Evolutionary conservation across 92 coral and sea anemone species (phyloP), one percentile per base, ranked within the genome.

Genomic region (Epizoanthus ramosus): DNA sequence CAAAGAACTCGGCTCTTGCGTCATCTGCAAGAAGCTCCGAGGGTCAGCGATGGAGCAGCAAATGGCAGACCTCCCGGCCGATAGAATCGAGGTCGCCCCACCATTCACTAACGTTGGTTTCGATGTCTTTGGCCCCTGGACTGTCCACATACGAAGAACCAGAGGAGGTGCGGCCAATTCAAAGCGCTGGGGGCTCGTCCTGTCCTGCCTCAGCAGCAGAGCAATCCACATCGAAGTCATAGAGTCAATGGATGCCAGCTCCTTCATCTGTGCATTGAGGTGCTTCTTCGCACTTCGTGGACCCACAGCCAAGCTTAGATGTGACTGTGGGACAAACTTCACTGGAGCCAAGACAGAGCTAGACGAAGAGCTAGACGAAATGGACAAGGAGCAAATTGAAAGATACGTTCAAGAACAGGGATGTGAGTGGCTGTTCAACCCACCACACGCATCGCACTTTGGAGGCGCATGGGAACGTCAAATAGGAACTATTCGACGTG

Each of bases 81-180:
- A 81, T 18, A 66, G 79, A 69, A 10, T 5, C 7, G 77, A 81
- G 24, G 37, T 47, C 3, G 68, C 37, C 19, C 57, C 79, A 5
- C 84, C 74, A 15, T 79, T 61, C 33, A 61, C 83, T 6, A 79
- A 79, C 21, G 71, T 61, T 13, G 58, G 83, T 17, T 80, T 64
- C 23, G 74, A 80, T 28, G 73, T 80, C 43, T 80, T 57, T 80
- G 84, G 63, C 18, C 28, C 84, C 3, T 60, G 70, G 83, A 61
- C 33, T n/a, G 83, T 79, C 31, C 83, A 79, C 37, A 66, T 74
- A 4, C 69, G 85, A 64, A 56, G 68, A 19, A 67, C 68, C 5
- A 81, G 85, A 53, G 77, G 85, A 64, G 82, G 53, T 15, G 79
- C 52, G 13, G 85, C 77, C 2, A 81, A 81, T 64, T 25, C 39